Conservation (phyloP, 2,113 vertebrate genomes). For the Erinaceus europaeus region DNA sequence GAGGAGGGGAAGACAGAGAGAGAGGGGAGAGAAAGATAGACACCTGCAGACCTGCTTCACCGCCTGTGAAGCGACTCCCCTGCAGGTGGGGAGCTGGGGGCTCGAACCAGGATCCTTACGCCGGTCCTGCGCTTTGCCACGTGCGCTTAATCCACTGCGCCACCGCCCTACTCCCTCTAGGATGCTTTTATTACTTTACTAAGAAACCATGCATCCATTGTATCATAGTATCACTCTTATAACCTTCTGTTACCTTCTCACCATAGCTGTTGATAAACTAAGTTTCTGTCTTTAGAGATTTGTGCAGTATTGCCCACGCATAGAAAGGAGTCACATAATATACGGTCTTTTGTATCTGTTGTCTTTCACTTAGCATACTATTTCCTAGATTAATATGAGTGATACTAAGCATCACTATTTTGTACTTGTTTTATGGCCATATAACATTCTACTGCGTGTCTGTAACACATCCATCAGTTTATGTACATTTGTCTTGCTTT, state of each 20-base stretch:
- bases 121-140: too few species aligned
- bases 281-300: neutral
- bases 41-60: too few species aligned
- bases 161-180: too few species aligned
- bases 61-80: too few species aligned
- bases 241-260: neutral
- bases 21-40: too few species aligned
- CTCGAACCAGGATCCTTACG: too few species aligned
- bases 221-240: neutral
- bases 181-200: too few species aligned
- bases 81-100: too few species aligned
- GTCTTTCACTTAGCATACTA: neutral
- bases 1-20: too few species aligned
- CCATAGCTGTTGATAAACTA: neutral
- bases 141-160: too few species aligned
- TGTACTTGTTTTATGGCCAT: neutral
- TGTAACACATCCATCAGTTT: too few species aligned
- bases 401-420: too few species aligned
- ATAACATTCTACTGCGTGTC: neutral
- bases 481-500: neutral
- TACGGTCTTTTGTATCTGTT: neutral
- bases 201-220: neutral
- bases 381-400: neutral
- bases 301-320: neutral
- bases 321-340: neutral